Evolutionary conservation across 2,888 invertebrate genomes (phyloP).

Genomic region (Acrocera orbiculus): DNA sequence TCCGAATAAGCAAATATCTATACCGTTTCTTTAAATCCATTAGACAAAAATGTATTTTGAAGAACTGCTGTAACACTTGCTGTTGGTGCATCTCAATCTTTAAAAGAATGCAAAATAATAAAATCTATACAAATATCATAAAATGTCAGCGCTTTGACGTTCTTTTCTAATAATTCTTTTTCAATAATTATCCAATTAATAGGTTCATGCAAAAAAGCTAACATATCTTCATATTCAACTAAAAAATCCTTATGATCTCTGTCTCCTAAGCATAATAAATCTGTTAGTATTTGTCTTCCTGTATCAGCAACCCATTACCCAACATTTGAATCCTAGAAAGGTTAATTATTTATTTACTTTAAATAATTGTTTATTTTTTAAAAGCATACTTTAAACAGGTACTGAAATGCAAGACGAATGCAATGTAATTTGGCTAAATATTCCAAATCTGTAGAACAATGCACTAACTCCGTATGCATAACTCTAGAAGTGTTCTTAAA

Average conservation of each 20-base stretch:
- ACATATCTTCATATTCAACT: constrained; percentile 77
- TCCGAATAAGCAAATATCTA: not conserved
- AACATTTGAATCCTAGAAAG: constrained; percentile 35
- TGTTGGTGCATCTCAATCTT: constrained; percentile 85
- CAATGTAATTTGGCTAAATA: constrained; percentile 93
- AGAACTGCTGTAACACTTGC: constrained; percentile 90
- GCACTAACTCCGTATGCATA: constrained; percentile 72
- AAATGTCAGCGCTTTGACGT: constrained; percentile 79
- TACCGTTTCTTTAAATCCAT: constrained; percentile 85
- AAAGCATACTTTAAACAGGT: constrained; percentile 50
- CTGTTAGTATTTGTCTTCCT: constrained; percentile 75
- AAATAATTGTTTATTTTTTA: too few species aligned
- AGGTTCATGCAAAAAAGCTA: constrained; percentile 60
- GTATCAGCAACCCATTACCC: constrained; percentile 75
- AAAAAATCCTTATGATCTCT: constrained; percentile 93
- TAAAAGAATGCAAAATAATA: constrained; percentile 93
- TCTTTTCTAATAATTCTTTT: constrained; percentile 65
- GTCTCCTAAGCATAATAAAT: constrained; percentile 72
- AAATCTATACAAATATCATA: constrained; percentile 94
- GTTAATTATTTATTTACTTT: too few species aligned
- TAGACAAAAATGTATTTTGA: constrained; percentile 91
- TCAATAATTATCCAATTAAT: constrained; percentile 61
- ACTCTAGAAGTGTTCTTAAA: too few species aligned
- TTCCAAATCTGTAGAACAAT: constrained; percentile 80
- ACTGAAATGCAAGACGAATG: constrained; percentile 70